phyloP scores from a whole-genome alignment of 2,797 vertebrate genomes.

The Ctenosaura bakeri region DNA sequence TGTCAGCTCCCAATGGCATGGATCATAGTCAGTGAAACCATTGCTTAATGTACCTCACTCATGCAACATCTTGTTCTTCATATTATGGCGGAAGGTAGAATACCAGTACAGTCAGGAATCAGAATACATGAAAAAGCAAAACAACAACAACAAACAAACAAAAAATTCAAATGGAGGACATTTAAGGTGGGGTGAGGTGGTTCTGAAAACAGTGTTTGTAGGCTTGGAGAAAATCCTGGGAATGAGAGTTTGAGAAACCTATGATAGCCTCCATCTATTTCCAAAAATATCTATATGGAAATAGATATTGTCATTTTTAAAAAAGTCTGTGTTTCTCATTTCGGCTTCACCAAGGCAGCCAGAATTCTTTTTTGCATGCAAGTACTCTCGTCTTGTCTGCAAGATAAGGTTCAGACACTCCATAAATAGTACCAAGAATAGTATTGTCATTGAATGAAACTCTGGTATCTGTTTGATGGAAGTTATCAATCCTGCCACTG shows the following conservation, averaged over 20 bases:
- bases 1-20: too few relatives aligned
- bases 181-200: not conserved
- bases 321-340: slow-evolving; percentile 64
- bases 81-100: too few relatives aligned
- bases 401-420: slow-evolving; percentile 65
- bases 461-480: slow-evolving; percentile 58
- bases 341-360: slow-evolving; percentile 56
- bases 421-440: slow-evolving; percentile 62
- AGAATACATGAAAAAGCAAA: too few relatives aligned
- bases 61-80: too few relatives aligned
- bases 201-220: not conserved
- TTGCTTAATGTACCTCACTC: too few relatives aligned
- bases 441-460: slow-evolving; percentile 46
- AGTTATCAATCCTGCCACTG: slow-evolving; percentile 70
- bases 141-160: too few relatives aligned
- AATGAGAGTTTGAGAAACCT: not conserved
- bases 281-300: slow-evolving; percentile 27
- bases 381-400: slow-evolving; percentile 48
- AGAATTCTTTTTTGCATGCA: slow-evolving; percentile 53
- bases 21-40: too few relatives aligned
- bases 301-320: slow-evolving; percentile 16
- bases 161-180: not conserved
- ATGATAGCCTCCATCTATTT: slow-evolving; percentile 4
- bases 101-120: not conserved
- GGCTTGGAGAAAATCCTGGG: not conserved